These are phyloP conservation scores for Caenorhabditis briggsae DNA, from an alignment of 1,140 invertebrate genomes.

Conservation along the genomic window DNA sequence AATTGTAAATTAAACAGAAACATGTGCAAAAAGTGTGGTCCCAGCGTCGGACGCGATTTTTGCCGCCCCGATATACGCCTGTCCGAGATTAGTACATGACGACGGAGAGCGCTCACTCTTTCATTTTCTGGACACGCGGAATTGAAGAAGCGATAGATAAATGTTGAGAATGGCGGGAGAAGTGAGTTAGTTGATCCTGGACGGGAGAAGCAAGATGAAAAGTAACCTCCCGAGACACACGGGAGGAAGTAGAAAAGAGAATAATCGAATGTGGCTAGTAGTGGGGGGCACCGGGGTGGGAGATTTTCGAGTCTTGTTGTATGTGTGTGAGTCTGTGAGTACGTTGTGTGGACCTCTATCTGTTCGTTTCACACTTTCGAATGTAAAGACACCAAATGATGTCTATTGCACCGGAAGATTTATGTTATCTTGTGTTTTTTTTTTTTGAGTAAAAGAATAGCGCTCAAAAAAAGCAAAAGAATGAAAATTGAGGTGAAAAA, in stretches of 20 bases:
- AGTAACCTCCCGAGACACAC: neutral
- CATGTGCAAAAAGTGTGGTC: conserved; percentile 50
- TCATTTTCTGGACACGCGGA: conserved; percentile 25
- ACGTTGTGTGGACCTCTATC: neutral
- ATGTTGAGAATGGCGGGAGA: conserved; percentile 37
- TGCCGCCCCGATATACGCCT: conserved; percentile 2
- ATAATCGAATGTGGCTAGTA: conserved; percentile 45
- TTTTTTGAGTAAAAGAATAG: neutral
- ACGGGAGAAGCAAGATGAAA: neutral
- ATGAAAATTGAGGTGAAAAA: too few species aligned
- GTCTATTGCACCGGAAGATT: neutral
- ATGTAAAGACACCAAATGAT: conserved; percentile 12
- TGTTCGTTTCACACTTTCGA: conserved; percentile 39
- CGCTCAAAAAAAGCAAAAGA: too few species aligned
- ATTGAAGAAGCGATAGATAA: conserved; percentile 48
- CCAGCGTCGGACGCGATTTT: neutral
- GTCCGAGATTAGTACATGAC: conserved; percentile 32
- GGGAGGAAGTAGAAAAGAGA: neutral
- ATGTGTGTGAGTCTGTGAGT: conserved; percentile 37
- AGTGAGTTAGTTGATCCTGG: neutral
- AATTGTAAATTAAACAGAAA: conserved; percentile 54
- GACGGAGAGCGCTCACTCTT: neutral
- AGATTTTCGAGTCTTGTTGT: neutral
- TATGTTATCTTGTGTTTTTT: neutral
- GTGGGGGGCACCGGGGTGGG: neutral